Conservation (phyloP, 2,113 vertebrate genomes). For the Peromyscus leucopus region DNA sequence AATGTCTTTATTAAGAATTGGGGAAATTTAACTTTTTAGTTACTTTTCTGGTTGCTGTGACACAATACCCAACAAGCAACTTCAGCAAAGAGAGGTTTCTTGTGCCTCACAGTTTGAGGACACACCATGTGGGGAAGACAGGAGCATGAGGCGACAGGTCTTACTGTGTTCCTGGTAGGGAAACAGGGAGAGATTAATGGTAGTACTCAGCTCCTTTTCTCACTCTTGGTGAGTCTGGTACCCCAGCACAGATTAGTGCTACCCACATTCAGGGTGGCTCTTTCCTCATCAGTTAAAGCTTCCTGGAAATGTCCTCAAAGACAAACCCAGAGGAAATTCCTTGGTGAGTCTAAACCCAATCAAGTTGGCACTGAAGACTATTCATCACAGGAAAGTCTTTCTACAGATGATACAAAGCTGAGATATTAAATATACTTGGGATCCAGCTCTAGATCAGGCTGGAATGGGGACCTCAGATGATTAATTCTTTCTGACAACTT, state of each 20-base stretch:
- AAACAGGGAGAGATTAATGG: not conserved
- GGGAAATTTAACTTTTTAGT: not conserved
- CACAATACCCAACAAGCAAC: not conserved
- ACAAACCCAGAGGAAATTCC: not conserved
- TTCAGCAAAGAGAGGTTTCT: not conserved
- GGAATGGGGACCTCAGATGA: not conserved
- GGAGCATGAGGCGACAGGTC: not conserved
- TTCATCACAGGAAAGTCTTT: not conserved
- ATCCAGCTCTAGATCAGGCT: not conserved
- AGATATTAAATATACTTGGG: not conserved
- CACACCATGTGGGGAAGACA: no score
- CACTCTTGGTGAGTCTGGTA: not conserved
- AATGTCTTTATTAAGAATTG: not conserved
- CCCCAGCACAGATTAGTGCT: not conserved
- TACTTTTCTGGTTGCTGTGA: not conserved
- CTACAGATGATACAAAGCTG: not conserved
- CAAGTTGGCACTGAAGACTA: not conserved
- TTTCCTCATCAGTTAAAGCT: not conserved
- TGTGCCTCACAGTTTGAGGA: not conserved
- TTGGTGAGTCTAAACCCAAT: not conserved
- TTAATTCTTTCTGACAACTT: not conserved
- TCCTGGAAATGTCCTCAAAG: not conserved
- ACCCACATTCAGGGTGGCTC: not conserved
- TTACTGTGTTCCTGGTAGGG: not conserved
- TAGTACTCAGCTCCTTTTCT: not conserved